These are phyloP conservation scores for Branchellion lobata DNA, from an alignment of 2,888 invertebrate species.

Conservation along the genomic window DNA sequence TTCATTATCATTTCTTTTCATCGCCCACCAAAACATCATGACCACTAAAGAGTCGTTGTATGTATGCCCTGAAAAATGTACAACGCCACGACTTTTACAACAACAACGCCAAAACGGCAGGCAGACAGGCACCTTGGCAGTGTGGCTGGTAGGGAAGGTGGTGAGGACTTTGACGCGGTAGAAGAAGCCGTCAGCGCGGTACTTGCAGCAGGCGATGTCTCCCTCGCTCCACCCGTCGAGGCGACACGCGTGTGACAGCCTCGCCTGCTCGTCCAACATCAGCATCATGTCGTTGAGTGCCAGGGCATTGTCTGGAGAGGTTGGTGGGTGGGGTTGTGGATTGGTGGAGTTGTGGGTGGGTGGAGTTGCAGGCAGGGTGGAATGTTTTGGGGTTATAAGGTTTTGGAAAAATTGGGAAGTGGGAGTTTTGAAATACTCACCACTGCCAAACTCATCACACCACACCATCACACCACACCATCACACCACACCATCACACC, in stretches of 20 bases:
- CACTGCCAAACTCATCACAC: too few relatives aligned
- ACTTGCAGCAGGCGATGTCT: neutral
- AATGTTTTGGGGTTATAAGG: too few relatives aligned
- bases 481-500: too few relatives aligned
- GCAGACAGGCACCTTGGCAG: neutral
- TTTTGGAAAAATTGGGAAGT: too few relatives aligned
- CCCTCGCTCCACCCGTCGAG: slow-evolving; percentile 2
- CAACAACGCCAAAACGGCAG: neutral
- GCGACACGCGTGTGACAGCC: neutral
- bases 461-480: too few relatives aligned
- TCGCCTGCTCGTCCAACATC: neutral
- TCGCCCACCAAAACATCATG: too few relatives aligned
- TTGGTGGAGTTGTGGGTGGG: too few relatives aligned
- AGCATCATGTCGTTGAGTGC: neutral
- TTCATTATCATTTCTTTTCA: too few relatives aligned
- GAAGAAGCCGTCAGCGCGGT: neutral
- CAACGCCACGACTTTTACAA: neutral
- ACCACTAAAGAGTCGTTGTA: neutral
- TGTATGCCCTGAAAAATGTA: neutral
- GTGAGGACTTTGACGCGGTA: slow-evolving; percentile 19
- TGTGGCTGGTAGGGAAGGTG: neutral
- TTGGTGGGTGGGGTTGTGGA: too few relatives aligned
- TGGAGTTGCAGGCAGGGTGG: neutral
- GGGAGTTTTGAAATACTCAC: neutral
- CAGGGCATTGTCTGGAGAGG: neutral